phyloP scores from a whole-genome alignment of 2,888 invertebrate genomes.

The Perithous albicinctus region DNA sequence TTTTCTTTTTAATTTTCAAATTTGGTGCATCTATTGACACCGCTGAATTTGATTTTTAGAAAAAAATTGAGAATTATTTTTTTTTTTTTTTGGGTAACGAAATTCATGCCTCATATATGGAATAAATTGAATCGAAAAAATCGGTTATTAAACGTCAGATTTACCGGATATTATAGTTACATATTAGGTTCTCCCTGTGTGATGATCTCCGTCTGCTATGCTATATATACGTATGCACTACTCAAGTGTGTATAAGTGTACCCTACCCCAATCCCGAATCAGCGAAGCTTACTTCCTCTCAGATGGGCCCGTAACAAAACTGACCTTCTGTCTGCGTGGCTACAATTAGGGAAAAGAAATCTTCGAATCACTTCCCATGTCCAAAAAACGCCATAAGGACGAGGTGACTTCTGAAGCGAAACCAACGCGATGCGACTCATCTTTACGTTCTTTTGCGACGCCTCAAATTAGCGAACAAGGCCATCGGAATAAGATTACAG shows the following conservation, averaged over 20 bases:
- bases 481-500: background rate
- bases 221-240: no score
- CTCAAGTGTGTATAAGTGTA: slow-evolving; percentile 18
- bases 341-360: slow-evolving; percentile 53
- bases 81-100: no score
- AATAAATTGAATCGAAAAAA: slow-evolving; percentile 71
- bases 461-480: background rate
- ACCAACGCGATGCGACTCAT: slow-evolving; percentile 7
- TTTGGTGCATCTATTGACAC: no score
- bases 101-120: no score
- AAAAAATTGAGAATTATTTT: no score
- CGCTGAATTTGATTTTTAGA: no score
- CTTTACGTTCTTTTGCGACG: background rate
- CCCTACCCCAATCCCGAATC: slow-evolving; percentile 64
- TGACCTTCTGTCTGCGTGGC: slow-evolving; percentile 13
- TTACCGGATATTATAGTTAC: slow-evolving; percentile 18
- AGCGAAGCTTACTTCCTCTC: slow-evolving; percentile 72
- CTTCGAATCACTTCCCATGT: slow-evolving; percentile 71
- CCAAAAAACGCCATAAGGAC: slow-evolving; percentile 72
- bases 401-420: slow-evolving; percentile 36
- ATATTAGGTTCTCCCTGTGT: background rate
- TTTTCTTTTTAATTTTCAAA: no score
- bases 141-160: slow-evolving; percentile 41
- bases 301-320: slow-evolving; percentile 21
- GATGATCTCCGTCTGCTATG: background rate